Percentiles rank a stretch among this genome's conserved stretches.
These are phyloP conservation scores for Numenius arquata DNA, from an alignment of 2,113 vertebrate genomes.

Conservation along the genomic window DNA sequence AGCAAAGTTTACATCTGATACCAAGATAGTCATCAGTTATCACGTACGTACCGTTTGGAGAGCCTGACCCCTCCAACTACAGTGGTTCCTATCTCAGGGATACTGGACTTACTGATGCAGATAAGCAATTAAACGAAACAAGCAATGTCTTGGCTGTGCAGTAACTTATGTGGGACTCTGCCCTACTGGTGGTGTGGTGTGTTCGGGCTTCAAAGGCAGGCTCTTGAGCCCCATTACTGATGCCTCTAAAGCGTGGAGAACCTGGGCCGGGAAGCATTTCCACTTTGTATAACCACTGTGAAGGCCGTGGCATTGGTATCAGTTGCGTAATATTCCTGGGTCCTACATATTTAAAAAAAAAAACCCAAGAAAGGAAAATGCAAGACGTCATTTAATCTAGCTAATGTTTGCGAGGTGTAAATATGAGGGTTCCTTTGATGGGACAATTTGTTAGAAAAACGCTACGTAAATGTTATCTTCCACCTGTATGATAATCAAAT, in stretches of 20 bases:
- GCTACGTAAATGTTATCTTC: conserved; percentile 59
- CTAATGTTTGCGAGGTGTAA: conserved; percentile 60
- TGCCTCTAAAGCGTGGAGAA: conserved; percentile 32
- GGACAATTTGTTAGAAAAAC: conserved; percentile 69
- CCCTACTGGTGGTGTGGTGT: background rate
- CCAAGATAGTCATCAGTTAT: background rate
- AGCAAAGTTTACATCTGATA: conserved; percentile 31
- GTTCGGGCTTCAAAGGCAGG: conserved; percentile 20
- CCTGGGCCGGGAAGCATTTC: background rate
- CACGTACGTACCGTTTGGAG: conserved; percentile 26
- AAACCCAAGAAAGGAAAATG: background rate
- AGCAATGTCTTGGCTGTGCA: conserved; percentile 46
- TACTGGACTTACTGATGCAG: conserved; percentile 75
- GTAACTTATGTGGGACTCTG: conserved; percentile 30
- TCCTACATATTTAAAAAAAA: conserved; percentile 1
- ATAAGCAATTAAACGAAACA: conserved; percentile 66
- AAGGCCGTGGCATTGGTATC: conserved; percentile 54
- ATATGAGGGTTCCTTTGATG: conserved; percentile 64
- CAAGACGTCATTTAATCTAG: conserved; percentile 60
- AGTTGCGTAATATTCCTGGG: conserved; percentile 40
- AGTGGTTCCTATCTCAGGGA: conserved; percentile 86
- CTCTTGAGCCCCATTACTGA: background rate
- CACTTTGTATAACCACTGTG: conserved; percentile 50
- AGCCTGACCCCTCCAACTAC: conserved; percentile 61
- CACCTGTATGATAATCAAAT: conserved; percentile 70